Evolutionary conservation across 2,797 vertebrate genomes (phyloP).

Genomic region (Carduelis carduelis): DNA sequence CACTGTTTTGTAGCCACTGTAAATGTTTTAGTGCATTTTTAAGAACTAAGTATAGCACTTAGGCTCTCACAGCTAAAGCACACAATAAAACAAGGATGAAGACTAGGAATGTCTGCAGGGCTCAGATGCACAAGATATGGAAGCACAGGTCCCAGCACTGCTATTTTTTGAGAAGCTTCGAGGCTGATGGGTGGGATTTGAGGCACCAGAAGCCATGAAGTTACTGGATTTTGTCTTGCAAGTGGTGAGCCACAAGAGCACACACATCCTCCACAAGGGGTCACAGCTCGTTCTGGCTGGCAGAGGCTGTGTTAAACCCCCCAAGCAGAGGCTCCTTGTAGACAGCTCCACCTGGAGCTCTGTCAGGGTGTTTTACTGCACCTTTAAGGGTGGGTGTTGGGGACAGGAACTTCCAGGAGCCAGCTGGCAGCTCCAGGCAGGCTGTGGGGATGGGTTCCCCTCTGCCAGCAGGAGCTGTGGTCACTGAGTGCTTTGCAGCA

Average conservation of each 20-base stretch:
- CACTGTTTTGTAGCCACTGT: constrained; percentile 25
- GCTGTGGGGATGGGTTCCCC: background rate
- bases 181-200: background rate
- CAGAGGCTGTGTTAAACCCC: background rate
- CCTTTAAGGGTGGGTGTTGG: background rate
- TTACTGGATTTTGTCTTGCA: background rate
- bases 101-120: background rate
- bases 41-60: constrained; percentile 9
- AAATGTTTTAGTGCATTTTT: constrained; percentile 49
- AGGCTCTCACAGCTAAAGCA: background rate
- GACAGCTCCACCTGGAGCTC: background rate
- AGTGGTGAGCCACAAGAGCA: background rate
- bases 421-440: background rate
- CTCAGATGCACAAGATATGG: background rate
- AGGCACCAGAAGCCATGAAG: background rate
- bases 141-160: background rate
- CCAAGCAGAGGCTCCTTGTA: background rate
- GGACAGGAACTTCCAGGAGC: background rate
- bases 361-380: background rate
- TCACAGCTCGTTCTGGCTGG: background rate
- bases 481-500: rapidly evolving
- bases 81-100: background rate
- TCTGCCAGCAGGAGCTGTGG: background rate
- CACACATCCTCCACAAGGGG: background rate
- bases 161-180: background rate